Base-by-base conservation (phyloP, 2,888 invertebrate species). In the Pterostichus madidus region DNA sequence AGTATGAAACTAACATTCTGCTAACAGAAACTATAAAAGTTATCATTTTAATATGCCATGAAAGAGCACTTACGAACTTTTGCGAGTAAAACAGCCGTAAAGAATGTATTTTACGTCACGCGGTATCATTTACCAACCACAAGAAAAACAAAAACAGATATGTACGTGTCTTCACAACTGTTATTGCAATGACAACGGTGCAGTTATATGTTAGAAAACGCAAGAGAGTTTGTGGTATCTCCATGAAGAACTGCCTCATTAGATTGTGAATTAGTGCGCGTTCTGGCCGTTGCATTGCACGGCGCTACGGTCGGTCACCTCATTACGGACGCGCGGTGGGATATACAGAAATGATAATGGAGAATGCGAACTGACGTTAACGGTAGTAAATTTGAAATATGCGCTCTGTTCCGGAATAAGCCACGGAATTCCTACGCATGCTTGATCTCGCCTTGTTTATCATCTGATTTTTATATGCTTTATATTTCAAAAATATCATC, bases 161-260 rank as follows among this genome's bases (percentile, higher is more conserved):
- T 1, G 61, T 31, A 61, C 32, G 32, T 61, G 64, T 64, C 32
- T 64, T 64, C 64, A 64, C 39, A 39, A 35, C 39, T 64, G 64
- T 64, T 64, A 64, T 64, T 64, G 64, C 39, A 35, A 39, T 64
- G 64, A 44, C 39, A 17, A 39, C 39, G 39, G 11, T 39, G 35
- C 64, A 64, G 64, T 64, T 59, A 59, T 59, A 68, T 32, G 68
- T 73, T 49, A 73, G 73, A 15, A n/a, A 52, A 52, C 52, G 52
- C 13, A 13, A 13, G 17, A 17, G 13, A 15, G 56, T 15, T 56
- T 6, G 32, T 35, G 71, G 80, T 71, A 68, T 68, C 71, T 64
- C 46, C 52, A 39, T 80, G 80, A 80, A 71, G 80, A 73, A 73
- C 71, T 71, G 68, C 80, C 71, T 80, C 73, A 71, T 80, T 80